Base-by-base conservation (phyloP, 2,797 vertebrate genomes). In the Kryptopterus vitreolus region DNA sequence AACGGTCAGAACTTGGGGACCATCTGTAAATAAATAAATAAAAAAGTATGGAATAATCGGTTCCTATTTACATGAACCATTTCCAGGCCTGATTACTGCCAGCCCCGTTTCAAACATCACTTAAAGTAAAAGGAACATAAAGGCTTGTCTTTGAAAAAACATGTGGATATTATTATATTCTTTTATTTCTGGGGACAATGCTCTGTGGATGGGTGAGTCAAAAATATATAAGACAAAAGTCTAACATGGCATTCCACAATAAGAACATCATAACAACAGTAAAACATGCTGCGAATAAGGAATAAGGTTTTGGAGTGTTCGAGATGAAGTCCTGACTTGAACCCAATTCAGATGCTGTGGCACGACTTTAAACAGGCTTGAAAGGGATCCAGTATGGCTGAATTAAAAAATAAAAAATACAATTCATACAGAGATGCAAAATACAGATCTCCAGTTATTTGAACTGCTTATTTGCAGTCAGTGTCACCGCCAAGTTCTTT, bases 201-300 rank as follows among this genome's bases (percentile, higher is more conserved):
- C 43, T n/a, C 35, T 43, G 35, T 66, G 35, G 20, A 46, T n/a
- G 43, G 35, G 46, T 8, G 65, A 68, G 65, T 46, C 38, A 35
- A 22, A 65, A 22, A 20, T 69, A 48, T 43, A 69, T 29, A 15
- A 18, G 66, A 24, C 48, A 52, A 31, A 71, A 70, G 50, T 43
- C n/a, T 31, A 50, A 29, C 15, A 29, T 4, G 20, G 10, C 68
- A 70, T 70, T 70, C 46, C 68, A 52, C 46, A 18, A 18, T 31
- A 50, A 70, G 24, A 52, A 31, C 68, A 70, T 70, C 68, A 70
- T 70, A 29, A 3, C 43, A 16, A 15, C n/a, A 46, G 63, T 66
- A 4, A 69, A 26, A 20, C 26, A 31, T 70, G 26, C 16, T 22
- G 26, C 2, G 13, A 50, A 50, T 69, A 15, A 1, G 18, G 6